Evolutionary conservation across 2,888 invertebrate genomes (phyloP), one percentile per base, ranked within the genome.

Genomic region (Exocentrus adspersus): DNA sequence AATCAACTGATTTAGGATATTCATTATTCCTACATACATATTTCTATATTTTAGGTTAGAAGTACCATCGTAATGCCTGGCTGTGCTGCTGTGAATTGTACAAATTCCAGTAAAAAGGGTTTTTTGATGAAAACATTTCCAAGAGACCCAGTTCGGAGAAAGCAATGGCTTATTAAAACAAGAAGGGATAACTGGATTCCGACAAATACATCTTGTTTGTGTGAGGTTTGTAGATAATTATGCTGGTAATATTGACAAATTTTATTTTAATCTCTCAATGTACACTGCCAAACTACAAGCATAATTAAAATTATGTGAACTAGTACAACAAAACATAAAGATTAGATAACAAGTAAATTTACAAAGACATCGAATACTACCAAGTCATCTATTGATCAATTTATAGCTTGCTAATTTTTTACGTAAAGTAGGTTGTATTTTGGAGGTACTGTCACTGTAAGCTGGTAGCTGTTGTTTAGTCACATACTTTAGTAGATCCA

Each of bases 141-240:
- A 9, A 60, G 37, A 45, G 45, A 60, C 32, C 60, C 60, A 30
- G 10, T 30, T 6, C 37, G 52, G 14, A 32, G 60, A 21, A 54
- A 46, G 17, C 28, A 56, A 20, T 62, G 56, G 48, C 5, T 42
- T 10, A 48, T 48, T n/a, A 46, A 46, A 46, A 45, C 57, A 28
- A 64, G 46, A 16, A 50, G 64, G 28, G 48, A 56, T 32, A 60
- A 64, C 17, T 67, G 67, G 63, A 42, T 30, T 6, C 67, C 67
- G 12, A 60, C 67, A 19, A 24, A 64, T 43, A 24, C 42, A 52
- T 60, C 67, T 6, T 50, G 41, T 57, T 50, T 67, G 21, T 67
- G 64, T 58, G 67, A 64, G 60, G 60, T 67, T 50, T 17, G 37
- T 63, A 30, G n/a, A n/a, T n/a, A n/a, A n/a, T 37, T 41, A 28